Base-by-base conservation (phyloP, 2,888 invertebrate species). In the Eustalomyia histrio region DNA sequence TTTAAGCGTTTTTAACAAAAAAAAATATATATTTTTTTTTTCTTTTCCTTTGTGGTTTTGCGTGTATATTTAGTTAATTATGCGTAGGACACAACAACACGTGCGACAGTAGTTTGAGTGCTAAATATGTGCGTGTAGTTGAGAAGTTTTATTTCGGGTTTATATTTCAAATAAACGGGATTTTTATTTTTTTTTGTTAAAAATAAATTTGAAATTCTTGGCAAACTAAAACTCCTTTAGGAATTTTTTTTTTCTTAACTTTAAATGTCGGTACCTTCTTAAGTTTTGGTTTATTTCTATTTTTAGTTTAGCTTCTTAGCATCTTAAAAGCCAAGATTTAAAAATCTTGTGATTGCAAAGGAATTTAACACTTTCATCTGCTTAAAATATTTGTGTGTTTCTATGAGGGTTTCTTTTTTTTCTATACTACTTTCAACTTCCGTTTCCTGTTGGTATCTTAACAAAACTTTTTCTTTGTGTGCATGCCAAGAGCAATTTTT, bases 201-300 rank as follows among this genome's bases (percentile, higher is more conserved):
- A 21, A 21, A 29, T 0, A 63, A 33, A 29, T 7, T 29, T 29
- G 3, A 29, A 29, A 29, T 29, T 29, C 18, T 50, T 52, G 55
- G 16, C 24, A 47, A 29, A 52, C 14, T 39, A 52, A 35, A 24
- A 18, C 4, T 21, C 55, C 24, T 24, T 10, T 17, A 8, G 17
- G 4, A 39, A 39, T 21, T 2, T 21, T 21, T 4, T 21, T 21
- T 21, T 21, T 21, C 4, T 39, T 39, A 12, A 12, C 12, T 14
- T 47, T 47, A n/a, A 4, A n/a, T n/a, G n/a, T n/a, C n/a, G n/a
- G n/a, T 52, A 64, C 72, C 29, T 52, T 79, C 72, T 60, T n/a
- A 72, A 67, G 58, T 67, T 79, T 60, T 61, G 24, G n/a, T n/a
- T n/a, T n/a, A n/a, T n/a, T 43, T 61, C 5, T 39, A 12, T 55